Evolutionary conservation across 2,113 vertebrate genomes (phyloP), one percentile per base, ranked within the genome.

Genomic region (Erythrocercus mccallii): DNA sequence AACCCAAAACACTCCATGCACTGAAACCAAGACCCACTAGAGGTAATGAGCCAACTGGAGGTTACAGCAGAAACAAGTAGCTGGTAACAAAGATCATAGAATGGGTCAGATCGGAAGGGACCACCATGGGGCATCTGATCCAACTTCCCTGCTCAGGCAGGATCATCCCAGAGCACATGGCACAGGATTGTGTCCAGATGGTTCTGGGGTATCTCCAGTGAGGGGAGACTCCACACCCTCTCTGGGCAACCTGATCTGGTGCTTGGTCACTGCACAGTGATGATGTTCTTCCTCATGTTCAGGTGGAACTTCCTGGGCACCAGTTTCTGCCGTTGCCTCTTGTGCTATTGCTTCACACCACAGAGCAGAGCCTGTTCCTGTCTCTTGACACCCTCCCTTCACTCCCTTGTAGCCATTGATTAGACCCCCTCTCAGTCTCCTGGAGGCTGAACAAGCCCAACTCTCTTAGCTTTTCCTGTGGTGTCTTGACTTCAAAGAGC

Each of bases 31-130:
- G 50, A 61, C 5, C 27, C 27, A 51, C 10, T 15, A 47, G 71
- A 77, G 0, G 0, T 17, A 57, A 62, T 3, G 21, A 92, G 35
- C 5, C 33, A 35, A 1, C 0, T 20, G 10, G 6, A 72, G 33
- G 18, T n/a, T 42, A 8, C 6, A 47, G 40, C 44, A 77, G 48
- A 47, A 72, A 56, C 12, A 5, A 47, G 17, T 5, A 28, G 54
- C 28, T n/a, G 31, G 19, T 28, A 50, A 28, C 23, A 81, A 50
- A 28, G 21, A n/a, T 24, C n/a, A 38, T 4, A 42, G 62, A 31
- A 42, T 10, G 22, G 40, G 7, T 54, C 71, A 62, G 21, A 19
- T 37, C 11, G 8, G 61, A 40, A 45, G 20, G 24, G 15, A 42
- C 6, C 15, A 19, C 28, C 0, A 2, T 40, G 54, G 30, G 21